Evolutionary conservation across 2,113 vertebrate genomes (phyloP), one percentile per base, ranked within the genome.

Genomic region (Salvator merianae): DNA sequence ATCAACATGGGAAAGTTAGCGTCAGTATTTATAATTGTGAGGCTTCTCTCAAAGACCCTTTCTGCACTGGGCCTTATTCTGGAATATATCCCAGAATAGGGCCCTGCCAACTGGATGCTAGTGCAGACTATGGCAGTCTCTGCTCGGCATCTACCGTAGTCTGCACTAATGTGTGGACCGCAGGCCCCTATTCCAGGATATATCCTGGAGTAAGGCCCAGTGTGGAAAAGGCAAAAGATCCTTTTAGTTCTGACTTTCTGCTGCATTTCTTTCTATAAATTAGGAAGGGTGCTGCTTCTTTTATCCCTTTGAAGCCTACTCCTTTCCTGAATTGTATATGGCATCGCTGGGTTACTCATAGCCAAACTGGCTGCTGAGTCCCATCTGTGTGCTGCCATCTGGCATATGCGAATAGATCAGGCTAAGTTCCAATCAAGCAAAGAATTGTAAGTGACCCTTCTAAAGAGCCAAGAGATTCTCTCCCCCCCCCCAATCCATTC

Each of bases 11-110:
- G 5, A 71, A 79, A 50, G n/a, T n/a, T n/a, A n/a, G n/a, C n/a
- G 78, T 79, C 87, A 84, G 24, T 0, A 0, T 66, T 79, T 90
- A 90, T 88, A 90, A 86, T 79, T 77, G 65, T 88, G 87, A 66
- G 82, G 88, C 81, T 87, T 91, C 87, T 92, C 85, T 83, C 59
- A 22, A 38, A 36, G 16, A 88, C 91, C 85, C 30, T 86, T 34
- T 86, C n/a, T n/a, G n/a, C n/a, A n/a, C n/a, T n/a, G n/a, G n/a
- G n/a, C n/a, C n/a, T n/a, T n/a, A n/a, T n/a, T n/a, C n/a, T n/a
- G n/a, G n/a, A n/a, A n/a, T n/a, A n/a, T n/a, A n/a, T n/a, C n/a
- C n/a, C n/a, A n/a, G n/a, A n/a, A n/a, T n/a, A n/a, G n/a, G n/a
- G n/a, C n/a, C n/a, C n/a, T n/a, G n/a, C n/a, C n/a, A n/a, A n/a